phyloP scores from a whole-genome alignment of 2,888 invertebrate genomes.

The Anarsia innoxiella region DNA sequence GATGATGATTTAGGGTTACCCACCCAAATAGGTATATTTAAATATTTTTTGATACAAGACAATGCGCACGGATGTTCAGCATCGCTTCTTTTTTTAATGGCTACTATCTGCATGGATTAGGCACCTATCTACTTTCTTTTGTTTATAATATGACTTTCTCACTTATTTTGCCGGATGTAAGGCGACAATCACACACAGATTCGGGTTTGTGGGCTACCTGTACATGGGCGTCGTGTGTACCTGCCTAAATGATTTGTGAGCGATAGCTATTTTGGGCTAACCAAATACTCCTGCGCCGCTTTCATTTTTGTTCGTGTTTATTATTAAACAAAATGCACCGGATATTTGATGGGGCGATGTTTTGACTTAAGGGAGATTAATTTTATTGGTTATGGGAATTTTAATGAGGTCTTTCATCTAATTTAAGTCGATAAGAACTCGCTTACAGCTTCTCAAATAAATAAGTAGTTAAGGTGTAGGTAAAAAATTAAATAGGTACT shows the following conservation, averaged over 20 bases:
- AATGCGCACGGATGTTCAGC: neutral
- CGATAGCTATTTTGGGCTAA: constrained; percentile 55
- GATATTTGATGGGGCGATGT: constrained; percentile 50
- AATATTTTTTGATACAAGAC: neutral
- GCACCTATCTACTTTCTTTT: constrained; percentile 23
- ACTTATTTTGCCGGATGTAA: constrained; percentile 35
- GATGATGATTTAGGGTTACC: constrained; percentile 6
- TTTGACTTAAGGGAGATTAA: constrained; percentile 50
- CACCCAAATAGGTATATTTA: constrained; percentile 4
- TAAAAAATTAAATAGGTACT: too few relatives aligned
- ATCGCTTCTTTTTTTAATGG: neutral
- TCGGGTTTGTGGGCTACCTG: constrained; percentile 50
- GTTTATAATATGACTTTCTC: constrained; percentile 27
- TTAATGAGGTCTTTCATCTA: constrained; percentile 27
- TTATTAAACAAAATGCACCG: constrained; percentile 55
- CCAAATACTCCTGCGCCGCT: constrained; percentile 55
- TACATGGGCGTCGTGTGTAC: constrained; percentile 34
- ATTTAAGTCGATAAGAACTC: too few relatives aligned
- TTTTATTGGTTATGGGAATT: constrained; percentile 46
- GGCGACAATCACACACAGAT: constrained; percentile 38
- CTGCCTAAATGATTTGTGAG: constrained; percentile 55
- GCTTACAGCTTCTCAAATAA: too few relatives aligned
- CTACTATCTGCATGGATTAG: too few relatives aligned
- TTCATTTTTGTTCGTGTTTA: constrained; percentile 55
- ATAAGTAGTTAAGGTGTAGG: too few relatives aligned